Evolutionary conservation across 2,113 vertebrate species (phyloP), one percentile per base, ranked within the genome.

Genomic region (Podocnemis expansa): DNA sequence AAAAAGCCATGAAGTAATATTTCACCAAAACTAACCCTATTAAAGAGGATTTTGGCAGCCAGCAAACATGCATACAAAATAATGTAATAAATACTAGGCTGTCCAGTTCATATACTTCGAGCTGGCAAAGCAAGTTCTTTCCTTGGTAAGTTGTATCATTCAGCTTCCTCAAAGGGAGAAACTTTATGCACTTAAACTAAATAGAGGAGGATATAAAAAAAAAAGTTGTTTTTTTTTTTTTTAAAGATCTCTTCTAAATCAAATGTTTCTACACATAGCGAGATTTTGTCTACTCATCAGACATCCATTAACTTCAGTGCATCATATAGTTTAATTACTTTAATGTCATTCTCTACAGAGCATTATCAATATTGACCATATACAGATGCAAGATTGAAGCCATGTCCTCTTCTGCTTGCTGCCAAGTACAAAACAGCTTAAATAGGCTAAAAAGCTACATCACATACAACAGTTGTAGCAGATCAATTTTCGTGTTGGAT

Each of bases 341-440:
- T 97, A 95, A 98, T 94, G 97, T 96, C 96, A 98, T 97, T 97
- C 91, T 97, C 97, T 98, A 96, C 97, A 98, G 95, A 97, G 97
- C 91, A 95, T 97, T 93, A 97, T 97, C 94, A 95, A 60, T 85
- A 96, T 93, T 95, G 97, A 97, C 94, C 96, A 98, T 97, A 98
- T 89, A 98, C 91, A 97, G 90, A 96, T 95, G 97, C 89, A 97
- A 93, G 94, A 97, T 80, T 91, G 96, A 97, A 98, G 96, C 95
- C 93, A 96, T 78, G 34, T 97, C 85, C 89, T 96, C 95, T 95
- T 93, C 58, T 89, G 82, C 90, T 97, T 97, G 97, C 82, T 67
- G 88, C 95, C 95, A 97, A 97, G 96, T 97, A 97, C 91, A 98
- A 98, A 97, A 96, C 94, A 97, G 89, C 92, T 97, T 97, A 97